Base-by-base conservation (phyloP, 2,888 invertebrate genomes). In the Platerodrilus igneus region DNA sequence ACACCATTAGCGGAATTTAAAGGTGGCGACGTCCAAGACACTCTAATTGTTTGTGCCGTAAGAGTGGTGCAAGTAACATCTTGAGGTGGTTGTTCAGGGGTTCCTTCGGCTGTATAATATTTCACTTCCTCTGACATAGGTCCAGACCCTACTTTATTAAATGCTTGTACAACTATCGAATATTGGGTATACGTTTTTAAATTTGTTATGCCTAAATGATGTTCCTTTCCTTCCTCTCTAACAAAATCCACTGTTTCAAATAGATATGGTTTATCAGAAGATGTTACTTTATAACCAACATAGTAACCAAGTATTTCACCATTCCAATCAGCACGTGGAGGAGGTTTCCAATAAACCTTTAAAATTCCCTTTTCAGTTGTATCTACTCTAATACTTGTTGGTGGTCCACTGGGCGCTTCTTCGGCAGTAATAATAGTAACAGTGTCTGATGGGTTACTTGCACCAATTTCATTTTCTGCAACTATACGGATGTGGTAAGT, bases 361-460 rank as follows among this genome's bases (percentile, higher is more conserved):
- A 92, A 73, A 1, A 86, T 87, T 49, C 90, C 89, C 63, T 93
- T 88, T 64, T 90, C 90, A 32, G 83, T 79, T 18, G 90, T 85
- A 59, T 91, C 90, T 2, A 91, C 88, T 63, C 87, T 82, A 20
- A 89, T 83, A 51, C 79, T 81, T 47, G 84, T 86, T 26, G 90
- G 88, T 43, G 88, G 85, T 27, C 88, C 89, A 41, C 86, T 84
- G 49, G 62, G 66, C 71, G 79, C 77, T 76, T 94, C 93, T 70
- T 96, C 95, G 20, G 93, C 91, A 16, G 96, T 96, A 47, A 93
- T 93, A 49, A 95, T 94, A 2, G 88, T 88, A 2, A 94, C 91
- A 2, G 88, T 86, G 60, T 93, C 91, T 0, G 94, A 94, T 2
- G 91, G 88, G 52, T 87, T 86, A 17, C 94, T 93, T n/a, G 82